Evolutionary conservation across 2,797 vertebrate genomes (phyloP), one percentile per base, ranked within the genome.

Genomic region (Prunella strophiata): DNA sequence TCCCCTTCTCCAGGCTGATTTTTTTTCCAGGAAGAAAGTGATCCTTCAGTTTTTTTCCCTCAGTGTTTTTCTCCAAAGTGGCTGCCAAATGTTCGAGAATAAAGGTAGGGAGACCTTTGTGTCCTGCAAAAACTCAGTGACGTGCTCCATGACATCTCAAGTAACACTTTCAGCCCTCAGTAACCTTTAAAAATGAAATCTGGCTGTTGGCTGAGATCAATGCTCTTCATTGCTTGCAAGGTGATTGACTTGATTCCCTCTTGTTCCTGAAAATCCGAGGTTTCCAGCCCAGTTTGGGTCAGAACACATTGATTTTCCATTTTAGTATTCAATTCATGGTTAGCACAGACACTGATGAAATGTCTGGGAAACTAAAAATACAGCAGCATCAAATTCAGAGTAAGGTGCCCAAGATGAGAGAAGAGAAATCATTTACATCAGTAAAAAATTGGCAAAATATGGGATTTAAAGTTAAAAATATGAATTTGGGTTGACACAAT

Each of bases 181-280:
- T 67, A 83, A 95, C 76, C 75, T 92, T 94, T 94, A 52, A 54
- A 94, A 93, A 94, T 65, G 32, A 93, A 91, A 93, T 83, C 55
- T 77, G 32, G 23, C 9, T 73, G 17, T 85, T 73, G 72, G 23
- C 66, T 85, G 54, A 89, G 82, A 94, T 83, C 57, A 36, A n/a
- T 83, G 61, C 21, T 85, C 17, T 57, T 65, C 22, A 17, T 29
- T 4, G 8, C 21, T 65, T 54, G 29, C 11, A 51, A 82, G 76
- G 48, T 13, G 25, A 66, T 75, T 36, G 52, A 70, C 45, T 32
- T 42, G 34, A n/a, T 89, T 70, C 48, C 29, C 16, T 80, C 52
- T 77, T 16, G 9, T 11, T 91, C 79, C 73, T 51, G 51, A 54
- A 88, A 85, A 79, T 67, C 65, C 72, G 16, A 52, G 5, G 18